Percentiles rank a stretch among this genome's conserved stretches.
These are phyloP conservation scores for Manis crassicaudata DNA, from an alignment of 2,797 vertebrate species.

Conservation along the genomic window DNA sequence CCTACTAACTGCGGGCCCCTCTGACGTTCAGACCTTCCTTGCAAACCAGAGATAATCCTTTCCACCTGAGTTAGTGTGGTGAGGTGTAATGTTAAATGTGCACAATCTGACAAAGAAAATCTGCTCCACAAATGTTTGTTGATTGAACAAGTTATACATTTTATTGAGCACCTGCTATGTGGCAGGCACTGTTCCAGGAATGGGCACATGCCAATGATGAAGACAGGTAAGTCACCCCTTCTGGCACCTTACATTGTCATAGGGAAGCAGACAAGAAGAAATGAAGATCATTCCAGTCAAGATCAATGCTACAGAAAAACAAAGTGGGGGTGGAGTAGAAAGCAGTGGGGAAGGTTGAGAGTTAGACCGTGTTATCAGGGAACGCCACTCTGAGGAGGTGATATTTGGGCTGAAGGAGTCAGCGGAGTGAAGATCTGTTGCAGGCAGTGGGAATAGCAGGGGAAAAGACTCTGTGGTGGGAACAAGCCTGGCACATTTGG, in stretches of 20 bases:
- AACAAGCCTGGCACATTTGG: neutral
- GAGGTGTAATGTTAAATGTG: neutral
- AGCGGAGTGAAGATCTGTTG: neutral
- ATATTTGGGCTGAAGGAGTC: neutral
- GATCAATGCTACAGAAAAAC: neutral
- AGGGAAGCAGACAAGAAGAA: neutral
- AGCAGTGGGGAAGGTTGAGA: neutral
- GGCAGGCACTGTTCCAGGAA: neutral
- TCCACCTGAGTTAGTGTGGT: neutral
- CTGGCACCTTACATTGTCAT: neutral
- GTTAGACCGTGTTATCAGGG: neutral
- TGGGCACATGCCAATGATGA: neutral
- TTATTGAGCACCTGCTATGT: neutral
- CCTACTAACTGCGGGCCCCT: neutral
- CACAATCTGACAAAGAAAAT: neutral
- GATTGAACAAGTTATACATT: neutral
- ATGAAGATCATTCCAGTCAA: neutral
- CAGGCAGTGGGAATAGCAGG: neutral
- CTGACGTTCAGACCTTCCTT: neutral
- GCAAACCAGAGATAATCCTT: neutral
- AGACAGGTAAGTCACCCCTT: neutral
- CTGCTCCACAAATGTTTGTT: neutral
- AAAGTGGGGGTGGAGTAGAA: neutral
- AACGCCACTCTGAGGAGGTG: neutral
- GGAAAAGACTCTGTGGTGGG: neutral